Evolutionary conservation across 2,797 vertebrate species (phyloP), one percentile per base, ranked within the genome.

Genomic region (Coccyzus lansbergi): DNA sequence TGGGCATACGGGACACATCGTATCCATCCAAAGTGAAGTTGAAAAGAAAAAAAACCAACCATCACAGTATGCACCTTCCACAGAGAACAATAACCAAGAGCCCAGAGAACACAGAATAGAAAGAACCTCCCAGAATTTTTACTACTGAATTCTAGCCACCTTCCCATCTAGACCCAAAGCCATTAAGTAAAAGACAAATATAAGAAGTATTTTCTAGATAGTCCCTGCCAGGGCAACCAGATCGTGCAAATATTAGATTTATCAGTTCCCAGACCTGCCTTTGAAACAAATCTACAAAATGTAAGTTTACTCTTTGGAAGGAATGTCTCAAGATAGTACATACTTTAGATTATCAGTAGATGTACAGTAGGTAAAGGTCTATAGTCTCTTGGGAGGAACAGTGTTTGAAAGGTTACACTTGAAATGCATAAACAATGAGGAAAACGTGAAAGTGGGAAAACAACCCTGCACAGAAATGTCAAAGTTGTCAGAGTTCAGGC

Each of bases 211-310:
- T 89, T 94, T 94, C 93, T 86, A 96, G 90, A 96, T 77, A 96
- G 92, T 65, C 79, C 94, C 91, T 91, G 92, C 89, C 75, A 89
- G 74, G 78, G 92, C 86, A 90, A 94, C 72, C 83, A 96, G 68
- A 92, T 52, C 33, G 25, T 96, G 92, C 92, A 97, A 96, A 95
- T 80, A 97, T 93, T 92, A 95, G 79, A 94, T 81, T 93, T 84
- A 93, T 81, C 91, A 92, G 83, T 75, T 95, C 92, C 92, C 94
- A 96, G 96, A 95, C 94, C 92, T 96, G 96, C 96, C 94, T 93
- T 95, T 95, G 92, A 94, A 93, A 89, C 75, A 58, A 83, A 76
- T 76, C 90, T 93, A 92, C 77, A 72, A 78, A 94, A 90, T 9
- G 22, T 46, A 86, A 88, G 78, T 93, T 95, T 94, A 60, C 79